Percentiles rank a stretch among this genome's conserved stretches.
Evolutionary conservation across 2,797 vertebrate genomes (phyloP).

Genomic region (Babyrousa celebensis): DNA sequence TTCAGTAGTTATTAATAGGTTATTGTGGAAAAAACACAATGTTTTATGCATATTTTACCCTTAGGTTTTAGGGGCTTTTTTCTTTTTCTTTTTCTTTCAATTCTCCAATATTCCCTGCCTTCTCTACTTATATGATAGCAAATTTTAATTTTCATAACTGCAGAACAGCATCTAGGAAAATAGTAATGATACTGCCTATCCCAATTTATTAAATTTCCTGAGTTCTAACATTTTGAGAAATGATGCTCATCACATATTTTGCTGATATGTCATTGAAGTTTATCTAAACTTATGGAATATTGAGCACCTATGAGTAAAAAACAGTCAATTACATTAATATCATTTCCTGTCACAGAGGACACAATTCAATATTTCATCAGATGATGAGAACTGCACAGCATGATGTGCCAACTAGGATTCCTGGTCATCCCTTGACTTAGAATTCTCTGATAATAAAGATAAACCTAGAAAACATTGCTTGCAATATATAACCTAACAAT

Average conservation of each 20-base stretch:
- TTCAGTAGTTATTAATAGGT: not conserved
- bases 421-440: constrained; percentile 71
- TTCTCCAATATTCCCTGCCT: not conserved
- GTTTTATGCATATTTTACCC: not conserved
- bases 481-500: constrained; percentile 18
- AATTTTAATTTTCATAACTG: constrained; percentile 19
- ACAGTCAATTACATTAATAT: constrained; percentile 72
- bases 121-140: not conserved
- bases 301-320: not conserved
- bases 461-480: constrained; percentile 42
- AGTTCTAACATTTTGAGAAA: constrained; percentile 53
- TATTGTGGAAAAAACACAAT: not conserved
- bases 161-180: not conserved
- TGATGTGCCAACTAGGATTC: constrained; percentile 63
- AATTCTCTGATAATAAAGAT: constrained; percentile 66
- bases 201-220: constrained; percentile 25
- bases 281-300: constrained; percentile 71
- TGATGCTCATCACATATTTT: constrained; percentile 33
- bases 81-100: not conserved
- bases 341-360: constrained; percentile 51
- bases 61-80: not conserved
- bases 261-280: constrained; percentile 70
- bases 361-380: constrained; percentile 73
- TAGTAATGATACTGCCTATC: not conserved
- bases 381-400: constrained; percentile 28